These are phyloP conservation scores for Parotia lawesii DNA, from an alignment of 2,113 vertebrate species.

Conservation along the genomic window DNA sequence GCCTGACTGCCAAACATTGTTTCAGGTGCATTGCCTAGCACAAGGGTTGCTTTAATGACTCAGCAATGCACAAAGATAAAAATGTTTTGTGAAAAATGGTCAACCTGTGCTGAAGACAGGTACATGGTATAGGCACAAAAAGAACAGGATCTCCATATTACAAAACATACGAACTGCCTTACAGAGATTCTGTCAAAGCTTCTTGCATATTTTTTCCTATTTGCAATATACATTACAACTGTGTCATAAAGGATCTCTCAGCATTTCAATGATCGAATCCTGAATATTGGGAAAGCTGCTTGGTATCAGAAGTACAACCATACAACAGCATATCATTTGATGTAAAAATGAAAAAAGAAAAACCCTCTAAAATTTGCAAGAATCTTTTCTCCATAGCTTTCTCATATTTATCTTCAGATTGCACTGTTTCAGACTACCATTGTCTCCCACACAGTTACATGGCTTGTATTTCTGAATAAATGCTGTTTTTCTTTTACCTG, in stretches of 20 bases:
- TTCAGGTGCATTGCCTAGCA: neutral
- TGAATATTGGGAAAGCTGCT: neutral
- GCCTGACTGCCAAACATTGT: neutral
- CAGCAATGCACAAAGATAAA: neutral
- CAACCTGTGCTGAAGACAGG: neutral
- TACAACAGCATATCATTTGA: neutral
- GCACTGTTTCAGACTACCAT: neutral
- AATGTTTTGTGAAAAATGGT: neutral
- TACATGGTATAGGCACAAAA: neutral
- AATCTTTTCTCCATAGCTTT: neutral
- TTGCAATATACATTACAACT: neutral
- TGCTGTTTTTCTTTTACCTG: neutral
- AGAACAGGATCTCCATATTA: neutral
- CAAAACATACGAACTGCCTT: neutral
- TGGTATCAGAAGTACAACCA: neutral
- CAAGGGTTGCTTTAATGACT: neutral
- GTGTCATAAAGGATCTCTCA: neutral
- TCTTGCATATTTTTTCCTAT: accelerated
- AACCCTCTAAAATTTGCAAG: neutral
- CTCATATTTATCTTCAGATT: neutral
- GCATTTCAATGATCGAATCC: neutral
- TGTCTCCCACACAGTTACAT: neutral
- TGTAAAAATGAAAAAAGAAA: neutral
- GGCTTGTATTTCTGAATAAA: neutral
- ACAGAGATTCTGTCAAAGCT: neutral